Percentiles rank a stretch among this genome's conserved stretches.
Evolutionary conservation across 2,888 invertebrate species (phyloP).

Genomic region (Apomyelois bistriatella): DNA sequence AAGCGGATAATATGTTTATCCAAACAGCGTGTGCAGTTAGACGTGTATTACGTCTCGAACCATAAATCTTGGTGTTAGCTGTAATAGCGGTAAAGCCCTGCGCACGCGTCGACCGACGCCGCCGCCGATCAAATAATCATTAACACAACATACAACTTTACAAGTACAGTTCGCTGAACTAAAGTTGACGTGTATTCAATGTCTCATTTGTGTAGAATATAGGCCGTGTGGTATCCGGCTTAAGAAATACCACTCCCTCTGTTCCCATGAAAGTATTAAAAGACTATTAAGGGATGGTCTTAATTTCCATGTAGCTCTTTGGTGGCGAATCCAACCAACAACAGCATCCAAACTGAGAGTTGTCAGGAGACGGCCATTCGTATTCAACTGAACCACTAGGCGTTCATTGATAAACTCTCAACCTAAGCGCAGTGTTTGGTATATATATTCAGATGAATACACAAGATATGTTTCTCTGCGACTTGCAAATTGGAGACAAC

Average conservation of each 20-base stretch:
- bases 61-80: slow-evolving; percentile 16
- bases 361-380: too few relatives aligned
- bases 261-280: too few relatives aligned
- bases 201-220: too few relatives aligned
- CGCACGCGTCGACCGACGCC: slow-evolving; percentile 15
- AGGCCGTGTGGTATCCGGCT: too few relatives aligned
- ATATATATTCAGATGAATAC: too few relatives aligned
- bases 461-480: slow-evolving; percentile 12
- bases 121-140: not conserved
- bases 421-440: too few relatives aligned
- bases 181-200: not conserved
- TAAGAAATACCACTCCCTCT: too few relatives aligned
- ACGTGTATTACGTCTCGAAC: slow-evolving; percentile 21
- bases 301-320: not conserved
- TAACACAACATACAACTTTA: too few relatives aligned
- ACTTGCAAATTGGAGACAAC: not conserved
- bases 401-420: too few relatives aligned
- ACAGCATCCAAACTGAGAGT: too few relatives aligned
- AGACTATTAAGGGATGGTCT: too few relatives aligned
- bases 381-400: too few relatives aligned
- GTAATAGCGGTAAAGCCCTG: slow-evolving; percentile 22
- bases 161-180: not conserved
- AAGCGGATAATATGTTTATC: not conserved
- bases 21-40: slow-evolving; percentile 19
- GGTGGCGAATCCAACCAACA: not conserved